Conservation (phyloP, 2,797 vertebrate genomes). For the Astyanax mexicanus region DNA sequence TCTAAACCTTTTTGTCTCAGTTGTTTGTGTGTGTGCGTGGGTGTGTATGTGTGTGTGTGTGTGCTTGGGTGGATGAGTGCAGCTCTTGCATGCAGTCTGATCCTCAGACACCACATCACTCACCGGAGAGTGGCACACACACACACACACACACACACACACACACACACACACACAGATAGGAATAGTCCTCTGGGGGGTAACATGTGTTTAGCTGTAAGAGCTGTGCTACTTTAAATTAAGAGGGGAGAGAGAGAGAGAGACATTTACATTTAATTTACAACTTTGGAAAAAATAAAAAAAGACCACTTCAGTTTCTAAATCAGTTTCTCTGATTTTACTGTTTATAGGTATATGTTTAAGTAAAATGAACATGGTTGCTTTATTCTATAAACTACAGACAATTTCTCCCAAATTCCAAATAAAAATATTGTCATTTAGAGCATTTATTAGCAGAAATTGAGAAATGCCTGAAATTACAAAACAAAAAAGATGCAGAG, state of each 20-base stretch:
- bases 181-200: slow-evolving; percentile 21
- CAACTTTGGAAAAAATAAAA: no score
- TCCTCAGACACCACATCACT: slow-evolving; percentile 44
- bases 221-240: slow-evolving; percentile 40
- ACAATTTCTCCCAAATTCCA: no score
- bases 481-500: no score
- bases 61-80: slow-evolving; percentile 40
- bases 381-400: no score
- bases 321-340: no score
- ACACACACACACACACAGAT: slow-evolving; percentile 11
- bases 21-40: slow-evolving; percentile 17
- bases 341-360: no score
- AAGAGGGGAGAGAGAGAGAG: slow-evolving; percentile 15
- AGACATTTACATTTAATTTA: no score
- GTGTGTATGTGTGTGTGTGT: slow-evolving; percentile 32
- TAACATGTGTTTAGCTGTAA: slow-evolving; percentile 41
- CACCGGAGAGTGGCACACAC: slow-evolving; percentile 41
- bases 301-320: no score
- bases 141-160: slow-evolving; percentile 17
- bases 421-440: no score
- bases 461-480: no score
- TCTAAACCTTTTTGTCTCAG: slow-evolving; percentile 22
- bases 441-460: no score
- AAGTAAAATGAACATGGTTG: no score
- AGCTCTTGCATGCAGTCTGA: slow-evolving; percentile 21